A percentile compares a stretch with the other conserved stretches of the same genome.
Conservation (phyloP, 2,113 vertebrate species). For the Caranx ignobilis region DNA sequence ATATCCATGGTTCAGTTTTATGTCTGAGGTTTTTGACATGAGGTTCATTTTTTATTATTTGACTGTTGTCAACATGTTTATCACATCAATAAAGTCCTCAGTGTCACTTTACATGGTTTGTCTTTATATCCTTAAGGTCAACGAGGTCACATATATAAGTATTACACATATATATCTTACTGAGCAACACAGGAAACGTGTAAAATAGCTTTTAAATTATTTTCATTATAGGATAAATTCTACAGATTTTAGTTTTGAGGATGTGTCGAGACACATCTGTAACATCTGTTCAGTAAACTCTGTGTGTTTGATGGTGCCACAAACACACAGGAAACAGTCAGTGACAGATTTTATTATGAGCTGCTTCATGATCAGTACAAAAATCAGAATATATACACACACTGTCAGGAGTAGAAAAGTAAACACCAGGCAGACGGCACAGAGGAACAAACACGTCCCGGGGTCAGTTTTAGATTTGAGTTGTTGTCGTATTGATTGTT, state of each 20-base stretch:
- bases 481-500: neutral
- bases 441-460: neutral
- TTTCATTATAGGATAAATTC: too few relatives aligned
- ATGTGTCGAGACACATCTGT: too few relatives aligned
- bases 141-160: too few relatives aligned
- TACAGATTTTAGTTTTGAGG: too few relatives aligned
- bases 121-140: neutral
- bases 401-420: conserved; percentile 13
- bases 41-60: conserved; percentile 8
- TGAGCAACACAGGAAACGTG: too few relatives aligned
- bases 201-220: too few relatives aligned
- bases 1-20: conserved; percentile 10
- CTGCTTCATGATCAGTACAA: conserved; percentile 28
- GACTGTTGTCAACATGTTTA: neutral
- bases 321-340: neutral
- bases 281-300: neutral
- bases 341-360: conserved; percentile 33
- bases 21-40: neutral
- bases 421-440: neutral
- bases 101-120: conserved; percentile 12
- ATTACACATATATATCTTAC: too few relatives aligned
- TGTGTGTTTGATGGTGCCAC: neutral
- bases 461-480: neutral
- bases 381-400: conserved; percentile 37
- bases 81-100: conserved; percentile 64